Evolutionary conservation across 2,113 vertebrate species (phyloP).

Genomic region (Thermophis baileyi): DNA sequence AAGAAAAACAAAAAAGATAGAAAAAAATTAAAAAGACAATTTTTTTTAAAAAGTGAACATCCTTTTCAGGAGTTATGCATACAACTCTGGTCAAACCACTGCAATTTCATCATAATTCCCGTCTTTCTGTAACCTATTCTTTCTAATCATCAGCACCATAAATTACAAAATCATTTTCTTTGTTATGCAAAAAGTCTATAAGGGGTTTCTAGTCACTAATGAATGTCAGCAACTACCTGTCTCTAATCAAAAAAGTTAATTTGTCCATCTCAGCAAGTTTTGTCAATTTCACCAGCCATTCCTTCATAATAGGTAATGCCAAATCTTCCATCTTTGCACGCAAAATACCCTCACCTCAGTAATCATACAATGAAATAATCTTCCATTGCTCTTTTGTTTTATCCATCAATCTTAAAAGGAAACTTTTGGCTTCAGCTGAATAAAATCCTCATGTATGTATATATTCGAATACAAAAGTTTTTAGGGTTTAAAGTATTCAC

Average conservation of each 20-base stretch:
- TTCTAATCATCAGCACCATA: neutral
- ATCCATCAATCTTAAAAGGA: neutral
- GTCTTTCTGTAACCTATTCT: neutral
- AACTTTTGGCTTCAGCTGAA: neutral
- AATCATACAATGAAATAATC: neutral
- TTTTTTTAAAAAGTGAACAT: neutral
- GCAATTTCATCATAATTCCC: neutral
- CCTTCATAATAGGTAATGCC: neutral
- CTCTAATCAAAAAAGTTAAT: neutral
- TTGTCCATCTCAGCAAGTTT: neutral
- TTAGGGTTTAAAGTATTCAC: neutral
- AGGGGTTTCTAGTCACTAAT: neutral
- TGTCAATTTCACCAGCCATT: neutral
- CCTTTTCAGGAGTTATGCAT: neutral
- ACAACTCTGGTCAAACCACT: neutral
- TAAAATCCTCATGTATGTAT: neutral
- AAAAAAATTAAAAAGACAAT: neutral
- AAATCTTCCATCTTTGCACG: neutral
- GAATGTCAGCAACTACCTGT: neutral
- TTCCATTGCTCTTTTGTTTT: neutral
- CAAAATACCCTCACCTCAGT: neutral
- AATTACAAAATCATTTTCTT: neutral
- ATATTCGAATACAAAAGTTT: neutral
- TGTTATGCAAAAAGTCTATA: neutral
- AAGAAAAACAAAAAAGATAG: neutral